Conservation (phyloP, 1,140 invertebrate species). For the Drosophila miranda region DNA sequence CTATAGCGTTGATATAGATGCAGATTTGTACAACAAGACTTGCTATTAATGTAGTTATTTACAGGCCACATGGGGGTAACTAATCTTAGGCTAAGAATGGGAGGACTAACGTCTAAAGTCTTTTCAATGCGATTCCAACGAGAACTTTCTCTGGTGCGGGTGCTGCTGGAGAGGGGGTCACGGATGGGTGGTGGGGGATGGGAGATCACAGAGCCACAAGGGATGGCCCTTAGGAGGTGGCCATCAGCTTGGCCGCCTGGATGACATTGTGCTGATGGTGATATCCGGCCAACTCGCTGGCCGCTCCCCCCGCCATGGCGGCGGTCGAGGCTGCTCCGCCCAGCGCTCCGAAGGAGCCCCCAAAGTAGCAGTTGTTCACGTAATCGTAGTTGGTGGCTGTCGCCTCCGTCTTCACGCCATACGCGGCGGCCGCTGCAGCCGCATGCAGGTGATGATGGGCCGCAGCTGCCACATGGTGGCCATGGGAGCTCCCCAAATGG, state of each 20-base stretch:
- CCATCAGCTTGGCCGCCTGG: slow-evolving; percentile 90
- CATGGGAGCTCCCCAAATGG: slow-evolving; percentile 58
- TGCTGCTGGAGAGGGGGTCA: slow-evolving; percentile 14
- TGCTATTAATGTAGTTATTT: slow-evolving; percentile 53
- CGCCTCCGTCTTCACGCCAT: slow-evolving; percentile 76
- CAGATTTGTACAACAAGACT: slow-evolving; percentile 66
- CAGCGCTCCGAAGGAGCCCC: slow-evolving; percentile 67
- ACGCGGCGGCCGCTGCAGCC: slow-evolving; percentile 64
- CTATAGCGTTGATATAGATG: slow-evolving; percentile 9
- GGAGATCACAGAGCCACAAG: slow-evolving; percentile 56
- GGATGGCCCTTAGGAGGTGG: slow-evolving; percentile 86
- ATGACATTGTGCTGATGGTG: slow-evolving; percentile 92
- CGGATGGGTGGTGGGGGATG: slow-evolving; percentile 17
- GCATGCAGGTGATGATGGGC: slow-evolving; percentile 77
- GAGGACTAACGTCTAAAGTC: slow-evolving; percentile 56
- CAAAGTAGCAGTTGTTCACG: slow-evolving; percentile 81
- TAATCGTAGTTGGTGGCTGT: slow-evolving; percentile 81
- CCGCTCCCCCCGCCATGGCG: slow-evolving; percentile 76
- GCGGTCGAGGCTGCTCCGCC: slow-evolving; percentile 54
- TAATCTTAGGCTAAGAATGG: slow-evolving; percentile 9
- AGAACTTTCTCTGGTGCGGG: slow-evolving; percentile 23
- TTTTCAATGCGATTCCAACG: slow-evolving; percentile 66
- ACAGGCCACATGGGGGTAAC: slow-evolving; percentile 40
- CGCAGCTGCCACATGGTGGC: slow-evolving; percentile 62
- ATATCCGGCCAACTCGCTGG: slow-evolving; percentile 85